Evolutionary conservation across 2,888 invertebrate genomes (phyloP).

Genomic region (Mesochorus sp.): DNA sequence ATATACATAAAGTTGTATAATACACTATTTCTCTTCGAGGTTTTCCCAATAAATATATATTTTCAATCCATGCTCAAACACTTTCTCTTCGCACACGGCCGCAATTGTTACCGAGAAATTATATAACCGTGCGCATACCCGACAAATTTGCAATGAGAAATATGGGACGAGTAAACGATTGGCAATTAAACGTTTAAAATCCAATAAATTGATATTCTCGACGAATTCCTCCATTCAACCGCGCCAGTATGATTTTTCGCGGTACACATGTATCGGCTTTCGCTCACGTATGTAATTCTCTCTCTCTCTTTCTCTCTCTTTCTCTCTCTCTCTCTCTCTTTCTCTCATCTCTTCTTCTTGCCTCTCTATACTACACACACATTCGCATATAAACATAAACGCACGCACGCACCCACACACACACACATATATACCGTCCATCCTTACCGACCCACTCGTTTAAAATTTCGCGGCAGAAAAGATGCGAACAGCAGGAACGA

Average conservation of each 20-base stretch:
- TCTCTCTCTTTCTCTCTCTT: not conserved
- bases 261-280: constrained; percentile 40
- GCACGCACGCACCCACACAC: no score
- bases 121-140: constrained; percentile 32
- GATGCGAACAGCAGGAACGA: constrained; percentile 55
- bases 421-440: constrained; percentile 25
- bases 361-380: no score
- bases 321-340: not conserved
- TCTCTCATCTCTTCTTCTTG: no score
- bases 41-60: constrained; percentile 48
- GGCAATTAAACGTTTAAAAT: constrained; percentile 76
- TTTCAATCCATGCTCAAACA: constrained; percentile 45
- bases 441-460: constrained; percentile 64
- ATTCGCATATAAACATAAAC: no score
- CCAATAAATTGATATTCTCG: constrained; percentile 73
- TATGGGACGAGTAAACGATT: constrained; percentile 66
- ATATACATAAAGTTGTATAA: not conserved
- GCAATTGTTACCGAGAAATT: constrained; percentile 54
- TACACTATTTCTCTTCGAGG: constrained; percentile 31
- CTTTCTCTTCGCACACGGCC: constrained; percentile 32
- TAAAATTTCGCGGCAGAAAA: not conserved
- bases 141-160: constrained; percentile 60
- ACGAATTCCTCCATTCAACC: constrained; percentile 68
- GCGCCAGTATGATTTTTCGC: constrained; percentile 46
- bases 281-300: constrained; percentile 10